Percentiles rank a stretch among this genome's conserved stretches.
Conservation (phyloP, 2,113 vertebrate species). For the Melanostigma gelatinosum region DNA sequence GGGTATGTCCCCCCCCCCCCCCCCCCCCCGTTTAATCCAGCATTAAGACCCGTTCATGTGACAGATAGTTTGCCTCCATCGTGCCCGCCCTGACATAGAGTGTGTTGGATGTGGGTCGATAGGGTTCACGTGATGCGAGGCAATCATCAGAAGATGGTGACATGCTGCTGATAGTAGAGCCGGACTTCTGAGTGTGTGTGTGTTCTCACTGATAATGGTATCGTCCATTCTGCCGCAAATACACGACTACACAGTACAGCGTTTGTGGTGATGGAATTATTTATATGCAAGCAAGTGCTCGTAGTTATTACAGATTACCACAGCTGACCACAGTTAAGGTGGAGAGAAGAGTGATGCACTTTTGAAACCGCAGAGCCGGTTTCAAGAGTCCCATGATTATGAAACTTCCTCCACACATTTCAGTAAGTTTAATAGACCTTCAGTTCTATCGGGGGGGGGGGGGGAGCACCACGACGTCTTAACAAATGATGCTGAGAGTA, state of each 20-base stretch:
- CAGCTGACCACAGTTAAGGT: not conserved
- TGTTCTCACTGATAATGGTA: conserved; percentile 29
- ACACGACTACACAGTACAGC: not conserved
- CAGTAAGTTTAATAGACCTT: not conserved
- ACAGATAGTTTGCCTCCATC: not conserved
- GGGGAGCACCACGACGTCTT: not conserved
- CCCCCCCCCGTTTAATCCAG: not conserved
- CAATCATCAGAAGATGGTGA: not conserved
- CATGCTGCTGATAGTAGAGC: conserved; percentile 37
- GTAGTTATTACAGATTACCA: not conserved
- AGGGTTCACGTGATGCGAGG: not conserved
- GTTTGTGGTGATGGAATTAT: not conserved
- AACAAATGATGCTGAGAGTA: no score
- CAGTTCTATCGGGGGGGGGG: not conserved
- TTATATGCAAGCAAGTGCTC: not conserved
- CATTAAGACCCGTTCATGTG: not conserved
- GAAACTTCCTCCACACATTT: conserved; percentile 47
- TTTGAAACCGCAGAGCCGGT: conserved; percentile 16
- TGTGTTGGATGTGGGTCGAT: not conserved
- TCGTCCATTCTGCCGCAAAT: not conserved
- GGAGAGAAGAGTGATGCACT: not conserved
- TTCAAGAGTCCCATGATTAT: conserved; percentile 41
- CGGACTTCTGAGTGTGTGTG: conserved; percentile 32
- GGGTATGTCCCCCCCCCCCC: not conserved
- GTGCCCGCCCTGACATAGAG: not conserved